Evolutionary conservation across 1,140 invertebrate species (phyloP).

Genomic region (Ips nitidus): DNA sequence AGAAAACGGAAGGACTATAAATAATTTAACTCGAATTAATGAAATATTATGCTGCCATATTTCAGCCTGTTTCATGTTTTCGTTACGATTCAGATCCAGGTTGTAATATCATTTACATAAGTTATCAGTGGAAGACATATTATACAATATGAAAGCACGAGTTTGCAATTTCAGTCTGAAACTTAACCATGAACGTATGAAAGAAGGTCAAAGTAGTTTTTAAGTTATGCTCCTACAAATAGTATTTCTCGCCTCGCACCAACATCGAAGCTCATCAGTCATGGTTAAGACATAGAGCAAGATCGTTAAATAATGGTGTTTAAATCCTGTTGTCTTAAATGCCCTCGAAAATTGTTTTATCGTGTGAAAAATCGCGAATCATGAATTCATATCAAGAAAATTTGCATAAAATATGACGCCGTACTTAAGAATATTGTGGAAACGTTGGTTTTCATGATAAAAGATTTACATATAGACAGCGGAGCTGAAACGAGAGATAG

Average conservation of each 20-base stretch:
- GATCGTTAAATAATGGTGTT: conserved; percentile 37
- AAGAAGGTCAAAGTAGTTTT: not conserved
- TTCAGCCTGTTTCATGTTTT: conserved; percentile 23
- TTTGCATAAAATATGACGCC: conserved; percentile 4
- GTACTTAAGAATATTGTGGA: too few relatives aligned
- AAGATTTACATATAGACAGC: too few relatives aligned
- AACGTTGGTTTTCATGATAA: too few relatives aligned
- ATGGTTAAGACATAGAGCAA: conserved; percentile 27
- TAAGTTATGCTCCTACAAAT: not conserved
- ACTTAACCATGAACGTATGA: too few relatives aligned
- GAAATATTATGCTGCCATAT: conserved; percentile 16
- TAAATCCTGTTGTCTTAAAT: conserved; percentile 38
- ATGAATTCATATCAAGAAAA: conserved; percentile 29
- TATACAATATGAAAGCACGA: not conserved
- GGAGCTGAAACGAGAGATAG: too few relatives aligned
- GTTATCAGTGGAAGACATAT: conserved; percentile 1
- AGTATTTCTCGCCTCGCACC: not conserved
- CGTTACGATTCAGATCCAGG: not conserved
- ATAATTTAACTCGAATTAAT: conserved; percentile 27
- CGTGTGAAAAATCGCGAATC: conserved; percentile 27
- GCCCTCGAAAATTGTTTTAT: conserved; percentile 28
- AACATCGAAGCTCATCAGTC: conserved; percentile 27
- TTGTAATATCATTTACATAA: conserved; percentile 18
- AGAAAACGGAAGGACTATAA: conserved; percentile 25
- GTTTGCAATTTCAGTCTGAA: too few relatives aligned